phyloP scores from a whole-genome alignment of 2,888 invertebrate genomes.

The Torymus tubicola region DNA sequence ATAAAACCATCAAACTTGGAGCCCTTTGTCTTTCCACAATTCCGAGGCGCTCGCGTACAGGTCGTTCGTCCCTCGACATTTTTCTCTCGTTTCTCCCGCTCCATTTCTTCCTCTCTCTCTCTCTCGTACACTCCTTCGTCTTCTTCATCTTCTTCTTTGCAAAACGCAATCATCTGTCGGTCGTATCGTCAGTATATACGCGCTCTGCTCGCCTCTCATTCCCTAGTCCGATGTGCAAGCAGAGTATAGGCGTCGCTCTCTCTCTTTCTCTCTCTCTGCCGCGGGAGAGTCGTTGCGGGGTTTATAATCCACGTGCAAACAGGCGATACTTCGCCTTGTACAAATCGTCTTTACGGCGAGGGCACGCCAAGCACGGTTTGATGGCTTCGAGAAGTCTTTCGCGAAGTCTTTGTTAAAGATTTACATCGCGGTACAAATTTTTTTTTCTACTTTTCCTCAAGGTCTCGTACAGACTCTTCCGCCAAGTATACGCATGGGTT shows the following conservation, averaged over 20 bases:
- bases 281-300: conserved; percentile 61
- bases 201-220: conserved; percentile 46
- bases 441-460: neutral
- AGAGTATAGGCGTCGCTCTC: conserved; percentile 55
- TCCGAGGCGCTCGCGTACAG: too few relatives aligned
- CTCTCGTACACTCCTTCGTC: too few relatives aligned
- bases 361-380: conserved; percentile 9
- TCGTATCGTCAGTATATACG: conserved; percentile 57
- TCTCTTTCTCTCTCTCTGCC: conserved; percentile 18
- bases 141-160: conserved; percentile 11
- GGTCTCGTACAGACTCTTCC: too few relatives aligned
- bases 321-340: conserved; percentile 59
- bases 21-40: conserved; percentile 8
- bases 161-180: conserved; percentile 54
- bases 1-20: conserved; percentile 8
- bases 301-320: conserved; percentile 68
- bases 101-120: conserved; percentile 21
- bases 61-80: neutral
- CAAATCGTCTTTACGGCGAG: conserved; percentile 53
- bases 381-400: conserved; percentile 8
- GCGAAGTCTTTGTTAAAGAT: conserved; percentile 53
- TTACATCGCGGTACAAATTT: conserved; percentile 43
- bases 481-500: too few relatives aligned
- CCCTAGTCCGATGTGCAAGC: conserved; percentile 67
- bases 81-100: conserved; percentile 10